These are phyloP conservation scores for Brachionus rotundiformis DNA, from an alignment of 1,140 invertebrate species.

Conservation along the genomic window DNA sequence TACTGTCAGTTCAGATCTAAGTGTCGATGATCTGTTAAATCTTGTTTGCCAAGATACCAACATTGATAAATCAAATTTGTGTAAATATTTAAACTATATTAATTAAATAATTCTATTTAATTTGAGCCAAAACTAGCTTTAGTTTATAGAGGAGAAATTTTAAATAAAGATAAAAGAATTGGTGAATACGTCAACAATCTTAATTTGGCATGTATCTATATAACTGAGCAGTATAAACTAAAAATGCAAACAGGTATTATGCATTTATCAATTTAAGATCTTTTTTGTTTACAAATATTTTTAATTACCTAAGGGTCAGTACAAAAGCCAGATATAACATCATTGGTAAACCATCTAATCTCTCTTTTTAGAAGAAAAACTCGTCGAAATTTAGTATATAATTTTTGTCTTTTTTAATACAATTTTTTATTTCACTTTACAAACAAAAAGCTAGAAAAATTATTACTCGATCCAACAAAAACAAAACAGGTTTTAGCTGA, in stretches of 20 bases:
- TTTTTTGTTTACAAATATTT: neutral
- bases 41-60: neutral
- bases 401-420: neutral
- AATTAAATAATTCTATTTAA: neutral
- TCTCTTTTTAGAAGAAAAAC: slow-evolving; percentile 13
- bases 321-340: neutral
- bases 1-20: neutral
- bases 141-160: slow-evolving; percentile 32
- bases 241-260: neutral
- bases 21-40: neutral
- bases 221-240: neutral
- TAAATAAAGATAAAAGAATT: slow-evolving; percentile 19
- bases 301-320: neutral
- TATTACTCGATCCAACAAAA: slow-evolving; percentile 8
- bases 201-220: neutral
- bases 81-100: too few species aligned
- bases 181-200: neutral
- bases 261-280: neutral
- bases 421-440: neutral
- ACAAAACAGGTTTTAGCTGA: neutral
- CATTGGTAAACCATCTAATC: slow-evolving; percentile 17
- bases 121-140: neutral
- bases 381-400: slow-evolving; percentile 7
- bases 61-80: slow-evolving; percentile 2
- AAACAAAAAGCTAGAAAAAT: neutral